Percentiles rank a stretch among this genome's conserved stretches.
These are phyloP conservation scores for Lucilia cuprina DNA, from an alignment of 1,140 invertebrate species.

Conservation along the genomic window DNA sequence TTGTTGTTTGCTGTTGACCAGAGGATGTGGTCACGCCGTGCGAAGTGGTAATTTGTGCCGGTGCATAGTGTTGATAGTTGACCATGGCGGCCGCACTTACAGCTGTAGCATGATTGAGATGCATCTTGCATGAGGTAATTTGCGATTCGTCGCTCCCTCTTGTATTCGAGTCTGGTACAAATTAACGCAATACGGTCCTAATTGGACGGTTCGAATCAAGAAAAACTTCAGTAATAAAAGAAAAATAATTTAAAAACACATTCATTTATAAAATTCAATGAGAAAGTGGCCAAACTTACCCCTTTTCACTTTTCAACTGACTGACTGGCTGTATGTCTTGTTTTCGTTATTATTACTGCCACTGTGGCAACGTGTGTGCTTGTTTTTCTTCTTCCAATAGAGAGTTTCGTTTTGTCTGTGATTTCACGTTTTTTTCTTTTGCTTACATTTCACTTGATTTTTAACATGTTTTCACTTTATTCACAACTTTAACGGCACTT, in stretches of 20 bases:
- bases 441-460: slow-evolving; percentile 28
- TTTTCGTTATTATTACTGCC: slow-evolving; percentile 38
- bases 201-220: not conserved
- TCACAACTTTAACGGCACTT: slow-evolving; percentile 11
- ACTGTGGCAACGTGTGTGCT: slow-evolving; percentile 37
- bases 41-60: slow-evolving; percentile 53
- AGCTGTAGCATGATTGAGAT: slow-evolving; percentile 60
- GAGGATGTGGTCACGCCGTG: slow-evolving; percentile 39
- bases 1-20: slow-evolving; percentile 52
- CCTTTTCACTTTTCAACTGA: slow-evolving; percentile 14
- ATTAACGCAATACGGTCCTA: not conserved
- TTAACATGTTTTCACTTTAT: slow-evolving; percentile 31
- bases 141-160: not conserved
- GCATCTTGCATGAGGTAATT: slow-evolving; percentile 55
- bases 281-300: slow-evolving; percentile 16
- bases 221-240: slow-evolving; percentile 12
- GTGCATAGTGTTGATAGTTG: slow-evolving; percentile 59
- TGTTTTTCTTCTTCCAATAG: slow-evolving; percentile 32
- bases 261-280: not conserved
- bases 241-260: slow-evolving; percentile 23
- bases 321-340: slow-evolving; percentile 9
- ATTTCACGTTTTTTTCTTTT: slow-evolving; percentile 31
- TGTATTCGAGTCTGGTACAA: slow-evolving; percentile 19
- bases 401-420: slow-evolving; percentile 13
- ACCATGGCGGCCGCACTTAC: slow-evolving; percentile 54